Evolutionary conservation across 2,113 vertebrate species (phyloP).

Genomic region (Lophura nycthemera): DNA sequence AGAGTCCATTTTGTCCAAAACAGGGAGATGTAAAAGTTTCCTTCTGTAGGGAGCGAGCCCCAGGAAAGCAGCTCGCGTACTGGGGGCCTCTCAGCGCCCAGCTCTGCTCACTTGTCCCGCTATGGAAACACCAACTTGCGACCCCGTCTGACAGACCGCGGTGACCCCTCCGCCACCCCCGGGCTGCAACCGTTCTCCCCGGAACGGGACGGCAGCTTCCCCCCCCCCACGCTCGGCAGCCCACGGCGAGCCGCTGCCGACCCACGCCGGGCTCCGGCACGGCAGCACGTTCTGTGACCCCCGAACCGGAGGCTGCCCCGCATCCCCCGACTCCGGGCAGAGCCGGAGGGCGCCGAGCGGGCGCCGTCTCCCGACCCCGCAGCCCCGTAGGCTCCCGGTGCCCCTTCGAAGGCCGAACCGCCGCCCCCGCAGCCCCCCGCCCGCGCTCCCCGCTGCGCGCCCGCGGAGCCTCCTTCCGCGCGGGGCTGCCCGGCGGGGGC

Average conservation of each 20-base stretch:
- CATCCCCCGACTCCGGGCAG: no score
- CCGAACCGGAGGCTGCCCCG: no score
- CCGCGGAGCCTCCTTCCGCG: background rate
- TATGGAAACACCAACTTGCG: fast-evolving
- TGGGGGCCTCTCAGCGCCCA: background rate
- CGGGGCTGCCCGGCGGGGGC: background rate
- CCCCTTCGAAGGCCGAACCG: no score
- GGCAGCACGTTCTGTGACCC: no score
- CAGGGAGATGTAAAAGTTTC: background rate
- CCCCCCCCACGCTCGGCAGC: fast-evolving
- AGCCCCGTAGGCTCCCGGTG: no score
- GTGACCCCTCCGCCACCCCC: fast-evolving
- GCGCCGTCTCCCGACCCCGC: no score
- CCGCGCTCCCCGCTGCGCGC: no score
- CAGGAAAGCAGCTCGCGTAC: fast-evolving
- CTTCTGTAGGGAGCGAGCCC: fast-evolving
- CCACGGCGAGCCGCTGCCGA: fast-evolving
- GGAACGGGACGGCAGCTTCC: no score
- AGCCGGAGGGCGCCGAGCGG: no score
- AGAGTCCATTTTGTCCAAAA: background rate
- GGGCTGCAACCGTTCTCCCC: fast-evolving
- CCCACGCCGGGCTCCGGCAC: background rate
- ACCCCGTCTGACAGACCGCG: fast-evolving
- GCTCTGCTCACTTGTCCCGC: background rate
- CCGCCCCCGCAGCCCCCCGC: background rate